phyloP scores from a whole-genome alignment of 1,140 invertebrate genomes.

The Lepidurus couesii region DNA sequence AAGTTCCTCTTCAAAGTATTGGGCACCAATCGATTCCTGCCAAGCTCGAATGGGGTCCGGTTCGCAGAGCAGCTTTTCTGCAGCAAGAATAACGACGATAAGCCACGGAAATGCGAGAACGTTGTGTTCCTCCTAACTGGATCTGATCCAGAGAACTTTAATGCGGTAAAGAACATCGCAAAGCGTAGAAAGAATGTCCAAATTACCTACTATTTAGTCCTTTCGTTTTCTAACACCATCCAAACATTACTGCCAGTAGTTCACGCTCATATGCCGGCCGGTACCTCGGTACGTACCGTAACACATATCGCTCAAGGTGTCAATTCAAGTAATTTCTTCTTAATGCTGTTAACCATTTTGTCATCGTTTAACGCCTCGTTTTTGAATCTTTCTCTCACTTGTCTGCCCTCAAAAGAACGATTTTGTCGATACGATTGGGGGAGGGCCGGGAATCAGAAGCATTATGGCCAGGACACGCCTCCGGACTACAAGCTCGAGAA shows the following conservation, averaged over 20 bases:
- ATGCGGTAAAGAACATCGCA: slow-evolving; percentile 47
- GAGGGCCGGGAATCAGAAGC: slow-evolving; percentile 30
- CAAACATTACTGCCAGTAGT: slow-evolving; percentile 44
- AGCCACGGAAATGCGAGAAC: slow-evolving; percentile 58
- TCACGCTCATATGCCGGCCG: slow-evolving; percentile 39
- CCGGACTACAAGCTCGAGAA: slow-evolving; percentile 44
- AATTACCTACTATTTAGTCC: neutral
- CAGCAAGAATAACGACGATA: slow-evolving; percentile 8
- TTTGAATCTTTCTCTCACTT: slow-evolving; percentile 35
- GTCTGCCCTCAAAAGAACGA: neutral
- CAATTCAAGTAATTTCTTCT: neutral
- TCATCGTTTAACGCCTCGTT: neutral
- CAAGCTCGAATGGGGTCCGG: neutral
- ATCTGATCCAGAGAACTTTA: slow-evolving; percentile 62
- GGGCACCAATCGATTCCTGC: slow-evolving; percentile 29
- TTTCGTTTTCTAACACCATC: slow-evolving; percentile 22
- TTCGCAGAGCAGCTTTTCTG: slow-evolving; percentile 4
- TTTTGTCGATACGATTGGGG: slow-evolving; percentile 29
- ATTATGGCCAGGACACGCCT: slow-evolving; percentile 42
- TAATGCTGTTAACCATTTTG: neutral
- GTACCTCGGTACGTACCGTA: slow-evolving; percentile 36
- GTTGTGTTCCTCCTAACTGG: slow-evolving; percentile 58
- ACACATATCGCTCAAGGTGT: slow-evolving; percentile 45
- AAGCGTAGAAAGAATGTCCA: neutral
- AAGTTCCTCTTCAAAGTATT: neutral